Evolutionary conservation across 2,113 vertebrate species (phyloP), one percentile per base, ranked within the genome.

Genomic region (Tringa solitaria): DNA sequence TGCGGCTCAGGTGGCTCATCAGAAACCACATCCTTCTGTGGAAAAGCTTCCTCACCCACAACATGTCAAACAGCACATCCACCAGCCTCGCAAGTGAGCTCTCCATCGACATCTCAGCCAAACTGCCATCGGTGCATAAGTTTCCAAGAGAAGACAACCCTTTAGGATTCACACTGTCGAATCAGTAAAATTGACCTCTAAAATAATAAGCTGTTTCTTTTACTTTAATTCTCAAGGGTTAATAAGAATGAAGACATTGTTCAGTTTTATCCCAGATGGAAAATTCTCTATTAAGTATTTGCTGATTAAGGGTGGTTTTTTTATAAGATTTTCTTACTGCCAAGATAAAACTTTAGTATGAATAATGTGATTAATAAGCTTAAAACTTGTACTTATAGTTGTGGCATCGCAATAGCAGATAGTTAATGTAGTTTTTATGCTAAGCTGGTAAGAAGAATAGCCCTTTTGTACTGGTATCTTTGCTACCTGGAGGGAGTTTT

Each of bases 1-100:
- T 5, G 99, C 99, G 0, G 99, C 99, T 53, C 99, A 99, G 98
- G 99, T 99, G 96, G 99, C 99, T 82, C 99, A 99, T 97, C 99
- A 99, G 97, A 99, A 99, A 97, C 99, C 99, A n/a, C 99, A 99
- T 84, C 99, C 99, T 59, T 97, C 99, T 61, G 98, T 99, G 87
- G 98, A 99, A 90, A 99, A 99, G 97, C 98, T 99, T 65, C 97
- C 98, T 46, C 80, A 97, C 12, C 76, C 97, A 0, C 98, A 99
- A 30, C 99, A 99, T 27, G 90, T 99, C 96, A 99, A 99, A 70
- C 99, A 99, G 97, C 98, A 99, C 84, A 99, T 99, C 98, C 99
- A 99, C 93, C 99, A 99, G 96, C 99, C 99, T 56, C 99, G 99
- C 98, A 99, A 99, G 98, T 99, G 99, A 99, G 81, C 73, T 19